Evolutionary conservation across 2,888 invertebrate species (phyloP), one percentile per base, ranked within the genome.

Genomic region (Tholera decimalis): DNA sequence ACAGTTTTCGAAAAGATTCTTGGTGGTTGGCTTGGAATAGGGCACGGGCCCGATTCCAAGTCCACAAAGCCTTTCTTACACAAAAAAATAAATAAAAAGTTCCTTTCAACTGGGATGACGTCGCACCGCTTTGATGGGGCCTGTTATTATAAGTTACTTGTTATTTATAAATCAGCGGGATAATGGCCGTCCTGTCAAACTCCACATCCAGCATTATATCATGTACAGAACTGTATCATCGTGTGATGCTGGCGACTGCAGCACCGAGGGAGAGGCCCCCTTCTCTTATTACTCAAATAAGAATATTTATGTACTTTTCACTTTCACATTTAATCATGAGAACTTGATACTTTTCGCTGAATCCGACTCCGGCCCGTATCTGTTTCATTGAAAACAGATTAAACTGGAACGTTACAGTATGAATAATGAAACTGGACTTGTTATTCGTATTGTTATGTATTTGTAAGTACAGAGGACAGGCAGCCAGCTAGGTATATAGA

Each of bases 91-190:
- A 84, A 84, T 78, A 82, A 84, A 85, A 85, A 83, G 60, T 75
- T 73, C 78, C 82, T 87, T 86, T 87, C 86, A 88, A 85, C 80
- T 87, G 80, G 79, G 81, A 87, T 87, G 86, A 88, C 88, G 85
- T 83, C 79, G 82, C 82, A 71, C 79, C 59, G 68, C 78, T 73
- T 78, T 85, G 85, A 83, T 76, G 79, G 70, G 73, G 82, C 78
- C 80, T 79, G 83, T 81, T 86, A 83, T 85, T 82, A 82, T 78
- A 80, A 78, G 71, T 84, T 79, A 82, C 83, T 85, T 80, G 82
- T 85, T 83, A 79, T 77, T 79, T 82, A 68, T 78, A 67, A 66
- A 76, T 76, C 76, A 71, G 58, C 37, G 54, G 64, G 46, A 67
- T 72, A 73, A 79, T 66, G 62, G 70, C 65, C 56, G 57, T 26